Base-by-base conservation (phyloP, 2,797 vertebrate species). In the Coreius guichenoti region DNA sequence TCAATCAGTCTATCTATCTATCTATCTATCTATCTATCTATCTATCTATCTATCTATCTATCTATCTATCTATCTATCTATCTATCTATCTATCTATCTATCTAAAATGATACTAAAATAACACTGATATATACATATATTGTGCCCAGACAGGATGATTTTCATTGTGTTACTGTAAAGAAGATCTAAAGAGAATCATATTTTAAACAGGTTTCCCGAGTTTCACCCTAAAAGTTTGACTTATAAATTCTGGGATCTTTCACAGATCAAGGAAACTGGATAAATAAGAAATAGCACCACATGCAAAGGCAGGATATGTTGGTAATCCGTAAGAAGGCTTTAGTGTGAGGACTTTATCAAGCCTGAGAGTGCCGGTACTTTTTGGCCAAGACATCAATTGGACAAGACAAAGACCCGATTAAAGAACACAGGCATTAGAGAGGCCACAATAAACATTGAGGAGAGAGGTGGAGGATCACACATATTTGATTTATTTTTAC, bases 361-460 rank as follows among this genome's bases (percentile, higher is more conserved):
- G 31, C 33, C 23, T 56, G 14, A 33, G 51, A 36, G 31, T 39
- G 33, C 2, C 21, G 21, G 31, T 26, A 0, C 39, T 70, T 56
- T 69, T 81, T 81, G 31, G 31, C 79, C 47, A 69, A 69, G 29
- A 54, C 29, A 54, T 33, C 79, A 68, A 51, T 17, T 26, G 23
- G 14, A 26, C n/a, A 58, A 81, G 31, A 58, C 49, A 81, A 69
- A 82, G n/a, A 82, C 6, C 51, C 1, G 51, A 61, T 61, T 73
- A 45, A 58, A 82, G 68, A 72, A 82, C 36, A 82, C 51, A 61
- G 68, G 29, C 31, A 36, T 74, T 21, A 31, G 72, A 12, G 19
- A 75, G 26, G 49, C 67, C 67, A 29, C 54, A 45, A 21, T 31
- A 82, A 47, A 45, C 68, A 73, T 19, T 19, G 54, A 11, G 6